These are phyloP conservation scores for Pocillopora verrucosa DNA, from an alignment of 64 coral and sea anemone species.

Conservation along the genomic window DNA sequence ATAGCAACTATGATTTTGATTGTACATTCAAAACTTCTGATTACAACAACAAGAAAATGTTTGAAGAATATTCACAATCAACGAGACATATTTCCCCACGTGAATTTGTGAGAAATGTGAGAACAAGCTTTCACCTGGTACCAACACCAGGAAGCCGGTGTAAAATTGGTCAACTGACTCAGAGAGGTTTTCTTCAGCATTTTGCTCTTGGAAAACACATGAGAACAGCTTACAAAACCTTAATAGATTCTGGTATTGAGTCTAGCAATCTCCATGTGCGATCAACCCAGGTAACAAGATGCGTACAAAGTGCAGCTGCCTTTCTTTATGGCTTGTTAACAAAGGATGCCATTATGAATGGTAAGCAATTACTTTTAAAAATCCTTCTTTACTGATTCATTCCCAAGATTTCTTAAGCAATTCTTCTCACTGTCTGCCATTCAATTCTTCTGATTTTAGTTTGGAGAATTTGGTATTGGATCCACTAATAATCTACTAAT, in stretches of 20 bases:
- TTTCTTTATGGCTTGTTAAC: conserved; percentile 77
- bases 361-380: neutral
- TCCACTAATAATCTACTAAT: too few species aligned
- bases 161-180: conserved; percentile 34
- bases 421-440: neutral
- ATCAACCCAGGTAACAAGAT: conserved; percentile 52
- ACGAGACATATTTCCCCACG: conserved; percentile 17
- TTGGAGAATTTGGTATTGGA: too few species aligned
- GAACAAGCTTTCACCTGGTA: conserved; percentile 1
- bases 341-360: conserved; percentile 37
- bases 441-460: too few species aligned
- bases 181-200: conserved; percentile 47
- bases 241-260: conserved; percentile 26
- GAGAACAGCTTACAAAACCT: conserved; percentile 28
- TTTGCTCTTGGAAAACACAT: conserved; percentile 68
- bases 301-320: conserved; percentile 72
- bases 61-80: conserved; percentile 44
- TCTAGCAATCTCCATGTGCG: conserved; percentile 39
- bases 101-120: neutral
- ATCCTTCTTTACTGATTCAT: neutral
- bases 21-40: conserved; percentile 33
- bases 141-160: conserved; percentile 11
- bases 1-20: conserved; percentile 29
- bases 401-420: neutral
- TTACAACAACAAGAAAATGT: conserved; percentile 29